Evolutionary conservation across 2,797 vertebrate genomes (phyloP).

Genomic region (Myripristis jacobus): DNA sequence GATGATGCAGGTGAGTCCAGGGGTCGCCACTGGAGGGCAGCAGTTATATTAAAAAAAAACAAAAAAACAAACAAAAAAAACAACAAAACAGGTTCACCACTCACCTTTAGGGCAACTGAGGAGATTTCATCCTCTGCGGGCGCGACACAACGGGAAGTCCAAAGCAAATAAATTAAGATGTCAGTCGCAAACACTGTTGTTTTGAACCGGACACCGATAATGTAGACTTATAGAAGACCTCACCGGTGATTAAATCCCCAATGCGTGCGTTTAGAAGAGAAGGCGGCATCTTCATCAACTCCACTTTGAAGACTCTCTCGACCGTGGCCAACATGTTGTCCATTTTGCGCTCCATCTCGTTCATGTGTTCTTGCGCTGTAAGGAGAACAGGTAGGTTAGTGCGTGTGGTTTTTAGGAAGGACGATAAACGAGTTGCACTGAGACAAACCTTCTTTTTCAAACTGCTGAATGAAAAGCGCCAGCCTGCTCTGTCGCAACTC

Average conservation of each 20-base stretch:
- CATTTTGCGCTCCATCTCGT: constrained; percentile 79
- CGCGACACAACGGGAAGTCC: background rate
- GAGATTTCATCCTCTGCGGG: constrained; percentile 59
- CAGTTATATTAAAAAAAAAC: background rate
- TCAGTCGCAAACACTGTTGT: background rate
- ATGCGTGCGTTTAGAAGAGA: constrained; percentile 79
- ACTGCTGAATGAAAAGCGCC: constrained; percentile 78
- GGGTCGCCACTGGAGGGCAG: background rate
- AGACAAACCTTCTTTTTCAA: constrained; percentile 82
- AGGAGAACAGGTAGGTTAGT: no score
- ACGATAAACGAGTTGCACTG: background rate
- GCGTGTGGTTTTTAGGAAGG: no score
- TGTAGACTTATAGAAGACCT: background rate
- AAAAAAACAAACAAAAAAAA: no score
- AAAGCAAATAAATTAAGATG: background rate
- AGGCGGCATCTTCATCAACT: constrained; percentile 84
- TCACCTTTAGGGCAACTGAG: constrained; percentile 77
- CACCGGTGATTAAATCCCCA: constrained; percentile 77
- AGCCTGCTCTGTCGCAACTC: constrained; percentile 53
- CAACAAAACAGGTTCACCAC: background rate
- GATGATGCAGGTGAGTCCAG: accelerated
- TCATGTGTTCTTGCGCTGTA: constrained; percentile 81
- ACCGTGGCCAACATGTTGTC: constrained; percentile 79
- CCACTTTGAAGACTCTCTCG: constrained; percentile 82
- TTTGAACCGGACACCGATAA: no score